phyloP scores from a whole-genome alignment of 2,113 vertebrate species.

The Micronisus gabar region DNA sequence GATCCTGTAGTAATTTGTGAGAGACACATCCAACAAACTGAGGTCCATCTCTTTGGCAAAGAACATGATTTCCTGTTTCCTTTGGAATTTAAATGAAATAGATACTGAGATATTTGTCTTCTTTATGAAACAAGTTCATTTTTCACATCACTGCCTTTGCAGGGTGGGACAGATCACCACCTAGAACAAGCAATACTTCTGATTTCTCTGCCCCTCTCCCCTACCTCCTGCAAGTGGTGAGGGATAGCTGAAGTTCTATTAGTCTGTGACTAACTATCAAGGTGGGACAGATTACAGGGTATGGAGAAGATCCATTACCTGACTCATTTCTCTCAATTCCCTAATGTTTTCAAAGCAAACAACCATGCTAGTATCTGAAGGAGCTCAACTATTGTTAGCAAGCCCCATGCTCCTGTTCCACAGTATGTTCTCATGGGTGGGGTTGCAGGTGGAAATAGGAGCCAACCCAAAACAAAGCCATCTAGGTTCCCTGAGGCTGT shows the following conservation, averaged over 20 bases:
- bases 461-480: background rate
- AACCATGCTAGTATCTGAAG: background rate
- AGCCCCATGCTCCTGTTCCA: background rate
- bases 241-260: background rate
- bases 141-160: background rate
- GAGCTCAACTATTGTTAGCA: background rate
- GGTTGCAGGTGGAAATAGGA: background rate
- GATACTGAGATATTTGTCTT: background rate
- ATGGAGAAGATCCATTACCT: background rate
- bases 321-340: background rate
- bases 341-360: background rate
- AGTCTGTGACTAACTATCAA: background rate
- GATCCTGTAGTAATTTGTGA: background rate
- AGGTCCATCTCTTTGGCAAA: background rate
- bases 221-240: background rate
- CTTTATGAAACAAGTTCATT: background rate
- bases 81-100: background rate
- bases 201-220: background rate
- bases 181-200: background rate
- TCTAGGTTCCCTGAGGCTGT: background rate
- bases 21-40: background rate
- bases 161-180: background rate
- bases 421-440: rapidly evolving
- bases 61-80: background rate
- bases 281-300: background rate